phyloP scores from a whole-genome alignment of 92 coral and sea anemone genomes.

The Phenganax subtilis region DNA sequence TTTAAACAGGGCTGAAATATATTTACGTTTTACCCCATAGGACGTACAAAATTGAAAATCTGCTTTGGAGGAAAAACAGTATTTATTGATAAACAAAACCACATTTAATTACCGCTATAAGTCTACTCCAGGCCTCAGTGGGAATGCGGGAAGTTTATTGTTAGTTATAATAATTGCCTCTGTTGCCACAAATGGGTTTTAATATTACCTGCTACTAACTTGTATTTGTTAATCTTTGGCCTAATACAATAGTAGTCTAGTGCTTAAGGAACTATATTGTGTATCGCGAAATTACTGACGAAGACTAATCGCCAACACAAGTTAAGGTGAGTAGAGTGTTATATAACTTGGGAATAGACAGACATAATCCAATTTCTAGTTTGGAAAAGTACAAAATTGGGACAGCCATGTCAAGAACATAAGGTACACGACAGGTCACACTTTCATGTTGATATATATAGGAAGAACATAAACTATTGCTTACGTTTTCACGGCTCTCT shows the following conservation, averaged over 20 bases:
- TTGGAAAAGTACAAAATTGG: too few species aligned
- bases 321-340: too few species aligned
- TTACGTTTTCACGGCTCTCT: too few species aligned
- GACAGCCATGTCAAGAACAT: too few species aligned
- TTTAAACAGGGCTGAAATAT: too few species aligned
- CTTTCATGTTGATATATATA: too few species aligned
- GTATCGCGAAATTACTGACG: neutral
- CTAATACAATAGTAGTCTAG: neutral
- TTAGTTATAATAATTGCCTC: neutral
- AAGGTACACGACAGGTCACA: too few species aligned
- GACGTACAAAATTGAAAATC: neutral
- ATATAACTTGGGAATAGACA: too few species aligned
- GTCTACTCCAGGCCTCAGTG: neutral
- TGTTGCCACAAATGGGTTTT: conserved; percentile 2
- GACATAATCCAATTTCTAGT: too few species aligned
- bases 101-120: neutral
- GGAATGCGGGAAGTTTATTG: conserved; percentile 16
- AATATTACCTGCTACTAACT: neutral
- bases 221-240: neutral
- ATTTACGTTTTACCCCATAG: neutral
- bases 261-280: neutral
- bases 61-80: too few species aligned
- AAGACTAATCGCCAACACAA: too few species aligned
- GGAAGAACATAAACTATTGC: too few species aligned
- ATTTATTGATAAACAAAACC: neutral